phyloP scores from a whole-genome alignment of 64 coral and sea anemone genomes.

The Dendronephthya gigantea region DNA sequence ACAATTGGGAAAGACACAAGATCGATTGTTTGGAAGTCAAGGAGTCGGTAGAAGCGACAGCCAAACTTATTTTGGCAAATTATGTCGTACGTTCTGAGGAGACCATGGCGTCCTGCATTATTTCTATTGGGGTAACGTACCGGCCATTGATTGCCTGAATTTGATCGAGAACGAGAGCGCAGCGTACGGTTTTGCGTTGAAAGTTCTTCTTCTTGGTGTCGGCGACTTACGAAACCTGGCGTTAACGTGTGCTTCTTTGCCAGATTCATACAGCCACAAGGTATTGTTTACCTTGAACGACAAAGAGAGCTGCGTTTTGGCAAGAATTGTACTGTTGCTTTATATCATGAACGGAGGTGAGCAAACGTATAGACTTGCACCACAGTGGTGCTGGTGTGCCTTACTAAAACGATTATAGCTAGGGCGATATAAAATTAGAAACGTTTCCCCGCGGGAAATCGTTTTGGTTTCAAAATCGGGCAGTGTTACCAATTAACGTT shows the following conservation, averaged over 20 bases:
- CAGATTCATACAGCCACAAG: not conserved
- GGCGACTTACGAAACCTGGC: not conserved
- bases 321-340: not conserved
- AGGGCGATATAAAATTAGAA: no score
- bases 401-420: no score
- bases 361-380: no score
- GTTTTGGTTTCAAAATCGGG: no score
- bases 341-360: not conserved
- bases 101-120: not conserved
- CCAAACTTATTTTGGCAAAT: not conserved
- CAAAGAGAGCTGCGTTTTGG: not conserved
- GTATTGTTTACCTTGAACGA: not conserved
- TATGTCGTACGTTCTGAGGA: not conserved
- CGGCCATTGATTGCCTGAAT: conserved; percentile 8
- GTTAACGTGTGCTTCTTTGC: not conserved
- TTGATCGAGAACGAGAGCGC: not conserved
- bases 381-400: no score
- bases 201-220: not conserved
- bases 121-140: not conserved
- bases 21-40: not conserved
- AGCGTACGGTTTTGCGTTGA: not conserved
- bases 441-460: no score
- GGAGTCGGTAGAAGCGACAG: not conserved
- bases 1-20: not conserved
- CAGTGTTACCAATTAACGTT: no score